Percentiles rank a stretch among this genome's conserved stretches.
Conservation (phyloP, 2,113 vertebrate species). For the Nibea albiflora region DNA sequence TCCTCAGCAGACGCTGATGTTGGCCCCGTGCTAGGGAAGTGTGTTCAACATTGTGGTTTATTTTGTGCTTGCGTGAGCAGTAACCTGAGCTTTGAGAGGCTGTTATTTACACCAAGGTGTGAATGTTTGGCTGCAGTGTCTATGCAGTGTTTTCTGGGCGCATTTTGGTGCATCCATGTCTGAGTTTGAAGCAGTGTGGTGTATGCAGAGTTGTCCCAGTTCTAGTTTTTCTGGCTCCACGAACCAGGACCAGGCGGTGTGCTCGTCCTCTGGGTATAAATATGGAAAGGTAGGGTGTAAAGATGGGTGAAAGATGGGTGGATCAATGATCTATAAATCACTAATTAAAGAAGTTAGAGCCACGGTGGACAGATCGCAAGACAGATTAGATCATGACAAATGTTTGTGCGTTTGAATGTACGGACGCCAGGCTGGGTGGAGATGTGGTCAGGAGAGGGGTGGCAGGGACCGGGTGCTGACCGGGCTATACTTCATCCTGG, state of each 20-base stretch:
- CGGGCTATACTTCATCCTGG: slow-evolving; percentile 67
- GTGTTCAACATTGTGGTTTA: slow-evolving; percentile 35
- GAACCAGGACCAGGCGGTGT: slow-evolving; percentile 28
- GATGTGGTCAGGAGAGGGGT: slow-evolving; percentile 67
- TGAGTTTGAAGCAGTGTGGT: slow-evolving; percentile 25
- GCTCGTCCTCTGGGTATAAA: slow-evolving; percentile 38
- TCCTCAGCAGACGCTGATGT: slow-evolving; percentile 56
- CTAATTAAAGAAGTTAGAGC: slow-evolving; percentile 48
- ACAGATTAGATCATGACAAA: slow-evolving; percentile 38
- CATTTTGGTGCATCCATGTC: slow-evolving; percentile 20
- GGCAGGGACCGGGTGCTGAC: slow-evolving; percentile 82
- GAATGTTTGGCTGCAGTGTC: slow-evolving; percentile 25
- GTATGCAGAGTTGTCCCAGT: slow-evolving; percentile 33
- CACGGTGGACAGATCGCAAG: slow-evolving; percentile 34
- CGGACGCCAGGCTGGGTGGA: neutral
- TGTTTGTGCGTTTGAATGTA: slow-evolving; percentile 28
- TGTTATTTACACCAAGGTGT: slow-evolving; percentile 31
- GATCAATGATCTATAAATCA: slow-evolving; percentile 43
- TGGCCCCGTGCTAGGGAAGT: slow-evolving; percentile 66
- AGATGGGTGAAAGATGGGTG: slow-evolving; percentile 31
- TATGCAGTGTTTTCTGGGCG: slow-evolving; percentile 20
- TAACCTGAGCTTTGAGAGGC: slow-evolving; percentile 69
- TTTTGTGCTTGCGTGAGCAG: slow-evolving; percentile 46
- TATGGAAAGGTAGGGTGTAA: slow-evolving; percentile 11
- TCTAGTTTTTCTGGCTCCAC: slow-evolving; percentile 32